Percentiles rank a stretch among this genome's conserved stretches.
These are phyloP conservation scores for Pao palembangensis DNA, from an alignment of 2,113 vertebrate genomes.

Conservation along the genomic window DNA sequence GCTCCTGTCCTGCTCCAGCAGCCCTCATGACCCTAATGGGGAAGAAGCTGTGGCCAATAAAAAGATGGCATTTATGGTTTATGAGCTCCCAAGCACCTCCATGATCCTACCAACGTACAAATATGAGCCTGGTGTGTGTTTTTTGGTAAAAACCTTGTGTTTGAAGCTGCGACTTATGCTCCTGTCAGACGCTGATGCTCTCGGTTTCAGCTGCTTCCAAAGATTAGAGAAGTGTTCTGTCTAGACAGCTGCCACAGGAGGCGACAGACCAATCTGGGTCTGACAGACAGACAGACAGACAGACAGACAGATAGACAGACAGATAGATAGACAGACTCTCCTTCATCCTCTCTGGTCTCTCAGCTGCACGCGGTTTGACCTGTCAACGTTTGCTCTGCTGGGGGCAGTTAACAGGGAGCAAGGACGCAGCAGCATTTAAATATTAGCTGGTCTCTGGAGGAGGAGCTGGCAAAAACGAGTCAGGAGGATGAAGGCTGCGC, in stretches of 20 bases:
- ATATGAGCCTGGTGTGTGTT: background rate
- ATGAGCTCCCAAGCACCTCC: slow-evolving; percentile 20
- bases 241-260: slow-evolving; percentile 55
- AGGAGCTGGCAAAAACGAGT: background rate
- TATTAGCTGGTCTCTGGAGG: slow-evolving; percentile 41
- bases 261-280: slow-evolving; percentile 42
- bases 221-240: slow-evolving; percentile 43
- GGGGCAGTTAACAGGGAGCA: slow-evolving; percentile 35
- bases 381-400: slow-evolving; percentile 56
- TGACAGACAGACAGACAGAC: no score
- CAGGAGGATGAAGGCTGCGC: slow-evolving; percentile 1
- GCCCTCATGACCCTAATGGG: background rate
- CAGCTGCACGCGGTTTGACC: slow-evolving; percentile 43
- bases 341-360: slow-evolving; percentile 14
- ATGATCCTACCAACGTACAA: slow-evolving; percentile 15
- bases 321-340: no score
- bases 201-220: slow-evolving; percentile 30
- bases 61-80: slow-evolving; percentile 30
- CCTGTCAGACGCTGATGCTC: slow-evolving; percentile 43
- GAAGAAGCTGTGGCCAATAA: slow-evolving; percentile 1
- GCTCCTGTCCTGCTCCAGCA: background rate
- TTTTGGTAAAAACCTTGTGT: slow-evolving; percentile 1
- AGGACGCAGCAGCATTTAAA: slow-evolving; percentile 44
- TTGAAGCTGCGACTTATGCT: slow-evolving; percentile 26
- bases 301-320: background rate